These are phyloP conservation scores for Drosophila aff. DNA, from an alignment of 1,140 invertebrate genomes.

Conservation along the genomic window DNA sequence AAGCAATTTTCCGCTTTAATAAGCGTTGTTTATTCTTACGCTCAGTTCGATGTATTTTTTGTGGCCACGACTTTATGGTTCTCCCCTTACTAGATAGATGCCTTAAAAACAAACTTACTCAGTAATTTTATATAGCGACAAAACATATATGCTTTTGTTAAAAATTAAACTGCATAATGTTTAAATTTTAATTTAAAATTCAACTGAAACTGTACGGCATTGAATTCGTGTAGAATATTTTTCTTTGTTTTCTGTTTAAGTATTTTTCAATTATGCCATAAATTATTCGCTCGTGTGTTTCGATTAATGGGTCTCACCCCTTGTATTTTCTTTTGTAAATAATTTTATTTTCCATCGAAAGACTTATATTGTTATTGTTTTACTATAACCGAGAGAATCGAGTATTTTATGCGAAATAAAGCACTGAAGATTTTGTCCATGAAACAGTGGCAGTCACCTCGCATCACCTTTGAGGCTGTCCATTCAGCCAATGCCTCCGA, in stretches of 20 bases:
- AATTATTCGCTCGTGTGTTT: conserved; percentile 53
- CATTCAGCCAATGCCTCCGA: conserved; percentile 4
- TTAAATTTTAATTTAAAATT: not conserved
- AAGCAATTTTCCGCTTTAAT: conserved; percentile 25
- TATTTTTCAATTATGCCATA: conserved; percentile 62
- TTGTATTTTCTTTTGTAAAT: conserved; percentile 38
- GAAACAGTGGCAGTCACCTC: not conserved
- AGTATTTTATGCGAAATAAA: conserved; percentile 37
- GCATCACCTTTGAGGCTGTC: not conserved
- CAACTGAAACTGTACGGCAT: not conserved
- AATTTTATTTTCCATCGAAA: conserved; percentile 54
- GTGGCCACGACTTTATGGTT: not conserved
- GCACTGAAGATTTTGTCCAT: conserved; percentile 1
- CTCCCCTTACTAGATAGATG: not conserved
- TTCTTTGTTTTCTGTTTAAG: conserved; percentile 44
- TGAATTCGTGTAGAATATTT: not conserved
- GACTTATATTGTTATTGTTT: conserved; percentile 14
- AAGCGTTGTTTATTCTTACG: conserved; percentile 10
- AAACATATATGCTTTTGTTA: not conserved
- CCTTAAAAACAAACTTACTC: not conserved
- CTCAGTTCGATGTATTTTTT: not conserved
- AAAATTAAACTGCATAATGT: not conserved
- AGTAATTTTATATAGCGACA: not conserved
- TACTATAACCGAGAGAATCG: not conserved
- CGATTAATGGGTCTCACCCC: conserved; percentile 56